A percentile compares a stretch with the other conserved stretches of the same genome.
Evolutionary conservation across 2,113 vertebrate genomes (phyloP).

Genomic region (Aphelocoma coerulescens): DNA sequence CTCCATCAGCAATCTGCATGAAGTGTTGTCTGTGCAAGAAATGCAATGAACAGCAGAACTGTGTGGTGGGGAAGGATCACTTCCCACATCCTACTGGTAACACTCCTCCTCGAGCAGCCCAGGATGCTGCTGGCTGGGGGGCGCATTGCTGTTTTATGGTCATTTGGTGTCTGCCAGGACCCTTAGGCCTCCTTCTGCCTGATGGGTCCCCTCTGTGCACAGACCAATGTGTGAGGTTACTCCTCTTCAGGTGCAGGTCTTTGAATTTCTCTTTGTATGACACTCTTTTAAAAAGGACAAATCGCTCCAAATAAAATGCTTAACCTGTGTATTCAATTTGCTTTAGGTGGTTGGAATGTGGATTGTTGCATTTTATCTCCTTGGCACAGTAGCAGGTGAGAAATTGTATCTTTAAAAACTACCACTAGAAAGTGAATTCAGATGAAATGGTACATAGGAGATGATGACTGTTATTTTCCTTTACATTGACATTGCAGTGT

Average conservation of each 20-base stretch:
- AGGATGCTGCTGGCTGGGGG: not conserved
- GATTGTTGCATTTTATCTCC: conserved; percentile 36
- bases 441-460: not conserved
- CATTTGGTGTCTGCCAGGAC: not conserved
- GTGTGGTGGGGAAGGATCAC: not conserved
- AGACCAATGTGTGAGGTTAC: not conserved
- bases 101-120: not conserved
- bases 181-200: not conserved
- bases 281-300: not conserved
- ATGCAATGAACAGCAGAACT: not conserved
- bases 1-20: not conserved
- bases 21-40: not conserved
- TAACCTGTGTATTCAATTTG: conserved; percentile 2
- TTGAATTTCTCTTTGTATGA: not conserved
- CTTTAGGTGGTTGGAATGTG: conserved; percentile 36
- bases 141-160: not conserved
- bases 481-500: not conserved
- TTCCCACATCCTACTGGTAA: not conserved
- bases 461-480: not conserved
- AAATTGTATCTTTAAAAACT: not conserved
- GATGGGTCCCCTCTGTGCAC: not conserved
- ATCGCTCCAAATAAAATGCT: not conserved
- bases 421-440: not conserved
- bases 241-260: not conserved
- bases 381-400: conserved; percentile 47